These are phyloP conservation scores for Sebastolobus altivelis DNA, from an alignment of 2,797 vertebrate genomes.

Conservation along the genomic window DNA sequence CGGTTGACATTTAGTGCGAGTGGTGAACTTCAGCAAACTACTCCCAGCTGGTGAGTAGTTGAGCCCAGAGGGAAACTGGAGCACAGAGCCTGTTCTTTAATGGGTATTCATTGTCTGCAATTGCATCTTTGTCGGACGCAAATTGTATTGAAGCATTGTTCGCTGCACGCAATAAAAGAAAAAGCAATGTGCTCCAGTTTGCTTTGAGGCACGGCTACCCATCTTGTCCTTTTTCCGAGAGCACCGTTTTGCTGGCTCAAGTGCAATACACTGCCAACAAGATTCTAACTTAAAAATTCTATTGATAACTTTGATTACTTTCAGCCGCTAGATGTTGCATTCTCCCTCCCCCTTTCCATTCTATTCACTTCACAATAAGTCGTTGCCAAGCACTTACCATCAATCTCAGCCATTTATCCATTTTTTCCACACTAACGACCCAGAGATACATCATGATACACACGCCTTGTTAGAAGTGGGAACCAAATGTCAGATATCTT, in stretches of 20 bases:
- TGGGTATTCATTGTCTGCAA: conserved; percentile 63
- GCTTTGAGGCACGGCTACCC: conserved; percentile 16
- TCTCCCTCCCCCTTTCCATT: too few relatives aligned
- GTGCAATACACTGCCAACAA: not conserved
- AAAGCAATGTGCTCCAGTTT: conserved; percentile 29
- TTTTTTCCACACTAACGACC: too few relatives aligned
- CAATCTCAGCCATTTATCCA: too few relatives aligned
- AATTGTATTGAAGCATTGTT: conserved; percentile 43
- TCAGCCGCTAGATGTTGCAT: too few relatives aligned
- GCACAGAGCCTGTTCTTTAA: conserved; percentile 47
- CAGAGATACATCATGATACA: too few relatives aligned
- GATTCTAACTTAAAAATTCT: not conserved
- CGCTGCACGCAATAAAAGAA: conserved; percentile 32
- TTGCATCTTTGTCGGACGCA: conserved; percentile 42
- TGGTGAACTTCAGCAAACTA: conserved; percentile 31
- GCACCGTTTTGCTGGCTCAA: not conserved
- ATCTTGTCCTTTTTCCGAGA: conserved; percentile 17
- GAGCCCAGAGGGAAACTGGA: conserved; percentile 38
- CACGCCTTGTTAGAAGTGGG: too few relatives aligned
- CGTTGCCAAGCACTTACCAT: too few relatives aligned
- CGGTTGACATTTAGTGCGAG: conserved; percentile 42
- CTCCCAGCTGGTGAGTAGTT: conserved; percentile 30
- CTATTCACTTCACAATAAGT: too few relatives aligned
- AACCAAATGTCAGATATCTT: too few relatives aligned
- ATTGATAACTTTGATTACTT: too few relatives aligned